These are phyloP conservation scores for Calliopum simillimum DNA, from an alignment of 2,888 invertebrate species.

Conservation along the genomic window DNA sequence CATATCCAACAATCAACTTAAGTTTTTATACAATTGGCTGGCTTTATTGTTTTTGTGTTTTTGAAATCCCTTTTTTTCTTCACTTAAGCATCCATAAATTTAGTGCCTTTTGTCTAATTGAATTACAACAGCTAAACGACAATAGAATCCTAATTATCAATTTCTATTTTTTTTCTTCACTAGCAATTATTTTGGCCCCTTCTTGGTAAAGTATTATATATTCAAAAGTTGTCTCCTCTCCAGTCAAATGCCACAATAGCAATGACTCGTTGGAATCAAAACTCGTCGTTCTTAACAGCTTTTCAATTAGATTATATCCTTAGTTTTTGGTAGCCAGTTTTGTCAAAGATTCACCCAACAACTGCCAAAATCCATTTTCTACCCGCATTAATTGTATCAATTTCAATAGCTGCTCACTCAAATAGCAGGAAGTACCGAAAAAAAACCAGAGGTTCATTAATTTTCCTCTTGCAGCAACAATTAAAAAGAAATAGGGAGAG, in stretches of 20 bases:
- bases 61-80: too few relatives aligned
- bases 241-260: neutral
- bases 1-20: too few relatives aligned
- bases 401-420: conserved; percentile 8
- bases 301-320: conserved; percentile 27
- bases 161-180: too few relatives aligned
- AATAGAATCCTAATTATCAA: too few relatives aligned
- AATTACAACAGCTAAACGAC: too few relatives aligned
- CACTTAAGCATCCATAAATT: too few relatives aligned
- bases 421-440: neutral
- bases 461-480: conserved; percentile 22
- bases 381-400: conserved; percentile 29
- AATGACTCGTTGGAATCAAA: conserved; percentile 24
- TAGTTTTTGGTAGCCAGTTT: conserved; percentile 3
- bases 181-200: neutral
- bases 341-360: neutral
- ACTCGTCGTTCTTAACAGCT: conserved; percentile 31
- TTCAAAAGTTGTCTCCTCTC: conserved; percentile 17
- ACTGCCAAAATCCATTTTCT: neutral
- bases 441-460: conserved; percentile 14
- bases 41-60: too few relatives aligned
- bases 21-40: too few relatives aligned
- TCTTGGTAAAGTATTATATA: conserved; percentile 1
- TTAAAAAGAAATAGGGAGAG: conserved; percentile 1
- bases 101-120: too few relatives aligned